These are phyloP conservation scores for Hartigia nigra DNA, from an alignment of 2,888 invertebrate species.

Conservation along the genomic window DNA sequence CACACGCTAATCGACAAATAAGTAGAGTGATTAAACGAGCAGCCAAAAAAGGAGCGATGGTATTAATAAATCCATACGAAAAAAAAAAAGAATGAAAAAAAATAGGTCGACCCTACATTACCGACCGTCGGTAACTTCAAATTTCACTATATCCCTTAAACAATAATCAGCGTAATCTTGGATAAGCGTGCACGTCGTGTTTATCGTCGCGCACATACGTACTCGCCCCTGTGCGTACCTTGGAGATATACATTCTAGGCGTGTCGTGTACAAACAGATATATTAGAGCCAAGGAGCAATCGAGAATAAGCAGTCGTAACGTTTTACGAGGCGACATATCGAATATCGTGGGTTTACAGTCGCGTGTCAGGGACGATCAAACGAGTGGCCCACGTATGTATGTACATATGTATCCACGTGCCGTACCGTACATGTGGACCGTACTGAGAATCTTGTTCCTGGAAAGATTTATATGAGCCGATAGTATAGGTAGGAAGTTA, in stretches of 20 bases:
- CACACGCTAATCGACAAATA: background rate
- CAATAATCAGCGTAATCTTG: too few species aligned
- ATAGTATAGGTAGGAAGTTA: background rate
- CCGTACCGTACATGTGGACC: too few species aligned
- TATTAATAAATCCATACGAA: background rate
- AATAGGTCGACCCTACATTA: background rate
- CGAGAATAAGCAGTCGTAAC: background rate
- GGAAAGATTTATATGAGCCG: background rate
- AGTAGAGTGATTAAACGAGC: background rate
- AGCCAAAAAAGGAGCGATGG: background rate
- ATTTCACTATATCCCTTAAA: too few species aligned
- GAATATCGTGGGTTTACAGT: background rate
- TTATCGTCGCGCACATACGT: background rate
- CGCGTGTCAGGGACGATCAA: background rate
- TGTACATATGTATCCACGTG: background rate
- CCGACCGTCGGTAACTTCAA: background rate
- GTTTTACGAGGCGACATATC: background rate
- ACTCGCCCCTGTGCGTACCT: background rate
- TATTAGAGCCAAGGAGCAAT: background rate
- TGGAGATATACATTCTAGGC: background rate
- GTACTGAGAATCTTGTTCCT: background rate
- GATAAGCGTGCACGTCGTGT: too few species aligned
- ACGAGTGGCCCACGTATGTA: background rate
- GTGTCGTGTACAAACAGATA: background rate
- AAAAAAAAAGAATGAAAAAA: background rate